Conservation (phyloP, 2,113 vertebrate species). For the Dinomys branickii region DNA sequence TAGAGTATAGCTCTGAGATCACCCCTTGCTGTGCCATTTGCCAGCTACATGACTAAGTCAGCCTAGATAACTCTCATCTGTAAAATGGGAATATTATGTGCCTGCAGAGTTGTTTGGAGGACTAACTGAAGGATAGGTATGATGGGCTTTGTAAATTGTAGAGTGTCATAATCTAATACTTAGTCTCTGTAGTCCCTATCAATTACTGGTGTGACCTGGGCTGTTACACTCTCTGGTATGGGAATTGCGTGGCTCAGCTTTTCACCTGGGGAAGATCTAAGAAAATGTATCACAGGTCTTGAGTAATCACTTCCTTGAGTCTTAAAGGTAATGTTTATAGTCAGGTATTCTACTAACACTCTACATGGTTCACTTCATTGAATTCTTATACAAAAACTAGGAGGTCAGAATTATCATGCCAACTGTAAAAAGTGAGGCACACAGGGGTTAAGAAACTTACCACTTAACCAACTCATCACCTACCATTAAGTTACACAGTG, state of each 20-base stretch:
- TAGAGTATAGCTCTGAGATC: not conserved
- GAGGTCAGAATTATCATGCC: not conserved
- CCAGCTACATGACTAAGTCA: not conserved
- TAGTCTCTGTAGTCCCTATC: not conserved
- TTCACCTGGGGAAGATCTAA: slow-evolving; percentile 19
- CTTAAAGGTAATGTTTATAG: slow-evolving; percentile 24
- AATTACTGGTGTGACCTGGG: not conserved
- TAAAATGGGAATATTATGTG: not conserved
- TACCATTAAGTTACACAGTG: not conserved
- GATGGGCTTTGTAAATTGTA: slow-evolving; percentile 10
- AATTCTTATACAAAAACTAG: not conserved
- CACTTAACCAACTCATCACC: not conserved
- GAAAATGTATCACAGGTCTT: not conserved
- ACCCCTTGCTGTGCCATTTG: slow-evolving; percentile 14
- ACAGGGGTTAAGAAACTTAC: slow-evolving; percentile 18
- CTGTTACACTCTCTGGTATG: not conserved
- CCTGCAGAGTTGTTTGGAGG: not conserved
- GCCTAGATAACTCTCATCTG: slow-evolving; percentile 31
- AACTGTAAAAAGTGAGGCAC: not conserved
- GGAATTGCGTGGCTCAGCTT: not conserved
- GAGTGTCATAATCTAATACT: not conserved
- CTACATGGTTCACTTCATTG: not conserved
- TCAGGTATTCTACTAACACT: not conserved
- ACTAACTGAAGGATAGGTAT: not conserved
- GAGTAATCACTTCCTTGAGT: not conserved